phyloP scores from a whole-genome alignment of 1,140 invertebrate species.

The Macrotrachela quadricornifera region DNA sequence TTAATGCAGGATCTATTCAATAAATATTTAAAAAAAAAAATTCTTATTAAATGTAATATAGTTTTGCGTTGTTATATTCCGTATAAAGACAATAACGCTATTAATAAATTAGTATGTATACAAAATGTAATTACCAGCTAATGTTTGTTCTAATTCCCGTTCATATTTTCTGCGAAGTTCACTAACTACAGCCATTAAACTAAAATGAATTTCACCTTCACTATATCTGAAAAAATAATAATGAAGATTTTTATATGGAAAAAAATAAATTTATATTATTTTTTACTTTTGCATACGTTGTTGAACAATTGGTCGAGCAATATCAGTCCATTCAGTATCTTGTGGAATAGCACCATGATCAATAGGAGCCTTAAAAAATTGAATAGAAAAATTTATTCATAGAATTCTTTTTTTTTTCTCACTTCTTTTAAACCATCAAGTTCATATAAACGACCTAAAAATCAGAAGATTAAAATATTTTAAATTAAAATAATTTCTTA shows the following conservation, averaged over 20 bases:
- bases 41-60: too few species aligned
- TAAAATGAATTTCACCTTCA: constrained; percentile 93
- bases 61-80: too few species aligned
- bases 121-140: constrained; percentile 36
- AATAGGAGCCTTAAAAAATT: constrained; percentile 15
- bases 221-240: constrained; percentile 49
- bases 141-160: constrained; percentile 47
- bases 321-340: constrained; percentile 58
- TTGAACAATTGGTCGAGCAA: constrained; percentile 70
- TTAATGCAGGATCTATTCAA: not conserved
- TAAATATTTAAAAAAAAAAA: too few species aligned
- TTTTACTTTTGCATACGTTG: constrained; percentile 69
- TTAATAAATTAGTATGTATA: too few species aligned
- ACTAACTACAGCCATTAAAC: constrained; percentile 83
- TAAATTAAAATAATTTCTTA: too few species aligned
- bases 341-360: constrained; percentile 17
- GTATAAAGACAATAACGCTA: too few species aligned
- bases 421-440: constrained; percentile 81
- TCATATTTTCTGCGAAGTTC: constrained; percentile 68
- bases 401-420: constrained; percentile 47
- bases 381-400: not conserved
- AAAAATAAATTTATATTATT: constrained; percentile 7
- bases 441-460: constrained; percentile 57
- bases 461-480: too few species aligned
- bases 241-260: too few species aligned